Evolutionary conservation across 2,113 vertebrate genomes (phyloP).

Genomic region (Promerops cafer): DNA sequence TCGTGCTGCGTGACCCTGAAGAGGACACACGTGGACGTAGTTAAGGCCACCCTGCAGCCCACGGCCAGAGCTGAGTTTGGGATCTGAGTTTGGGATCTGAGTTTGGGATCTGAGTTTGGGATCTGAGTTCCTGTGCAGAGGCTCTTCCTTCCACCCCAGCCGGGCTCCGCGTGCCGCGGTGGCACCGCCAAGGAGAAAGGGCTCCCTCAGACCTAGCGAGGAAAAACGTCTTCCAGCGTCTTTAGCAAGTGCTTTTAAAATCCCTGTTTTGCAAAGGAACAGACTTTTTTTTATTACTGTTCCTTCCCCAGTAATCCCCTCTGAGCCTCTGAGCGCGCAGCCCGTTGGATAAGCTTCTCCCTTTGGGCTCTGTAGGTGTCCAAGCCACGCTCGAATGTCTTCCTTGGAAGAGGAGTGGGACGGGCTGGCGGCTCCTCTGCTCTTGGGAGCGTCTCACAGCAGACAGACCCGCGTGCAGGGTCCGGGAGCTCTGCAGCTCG

Average conservation of each 20-base stretch:
- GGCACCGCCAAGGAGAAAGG: neutral
- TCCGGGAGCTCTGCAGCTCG: neutral
- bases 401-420: neutral
- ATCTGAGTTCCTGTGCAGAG: no score
- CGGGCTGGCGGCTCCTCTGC: neutral
- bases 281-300: neutral
- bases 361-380: neutral
- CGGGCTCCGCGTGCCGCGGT: fast-evolving
- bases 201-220: neutral
- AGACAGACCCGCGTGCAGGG: fast-evolving
- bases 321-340: neutral
- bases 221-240: neutral
- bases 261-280: neutral
- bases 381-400: neutral
- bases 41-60: neutral
- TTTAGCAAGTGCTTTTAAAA: neutral
- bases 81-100: no score
- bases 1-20: neutral
- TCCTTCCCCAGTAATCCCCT: neutral
- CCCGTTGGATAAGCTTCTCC: neutral
- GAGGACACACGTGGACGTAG: neutral
- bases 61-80: neutral
- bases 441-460: fast-evolving
- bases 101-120: no score
- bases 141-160: neutral